These are phyloP conservation scores for Micrastur ruficollis DNA, from an alignment of 2,797 vertebrate species.

Conservation along the genomic window DNA sequence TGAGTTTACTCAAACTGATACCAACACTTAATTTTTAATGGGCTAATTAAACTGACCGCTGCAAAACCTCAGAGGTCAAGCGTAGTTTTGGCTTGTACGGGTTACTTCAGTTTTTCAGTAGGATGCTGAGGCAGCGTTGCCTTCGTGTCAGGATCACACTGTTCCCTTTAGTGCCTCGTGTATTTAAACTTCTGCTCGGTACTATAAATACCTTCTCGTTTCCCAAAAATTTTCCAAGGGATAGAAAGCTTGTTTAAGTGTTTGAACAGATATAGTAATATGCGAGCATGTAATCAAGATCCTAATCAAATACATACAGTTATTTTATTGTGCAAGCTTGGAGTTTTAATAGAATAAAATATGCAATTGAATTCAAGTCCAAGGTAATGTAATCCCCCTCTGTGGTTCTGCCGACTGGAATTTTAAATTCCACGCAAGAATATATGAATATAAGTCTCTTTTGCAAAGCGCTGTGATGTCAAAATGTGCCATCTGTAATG, in stretches of 20 bases:
- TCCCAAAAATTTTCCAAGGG: background rate
- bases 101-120: background rate
- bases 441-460: background rate
- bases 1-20: background rate
- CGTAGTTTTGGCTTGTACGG: background rate
- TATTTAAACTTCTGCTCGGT: background rate
- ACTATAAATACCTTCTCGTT: background rate
- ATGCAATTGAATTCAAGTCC: background rate
- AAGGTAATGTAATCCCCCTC: constrained; percentile 1
- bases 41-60: background rate
- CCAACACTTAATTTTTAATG: background rate
- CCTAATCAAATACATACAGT: constrained; percentile 20
- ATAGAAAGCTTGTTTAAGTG: background rate
- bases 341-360: constrained; percentile 18
- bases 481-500: background rate
- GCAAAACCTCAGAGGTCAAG: background rate
- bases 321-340: background rate
- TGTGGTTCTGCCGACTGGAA: background rate
- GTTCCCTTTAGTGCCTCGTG: background rate
- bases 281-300: constrained; percentile 18
- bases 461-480: background rate
- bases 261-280: background rate
- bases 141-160: background rate
- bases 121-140: background rate
- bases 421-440: background rate